Evolutionary conservation across 2,113 vertebrate genomes (phyloP), one percentile per base, ranked within the genome.

Genomic region (Cynocephalus volans): DNA sequence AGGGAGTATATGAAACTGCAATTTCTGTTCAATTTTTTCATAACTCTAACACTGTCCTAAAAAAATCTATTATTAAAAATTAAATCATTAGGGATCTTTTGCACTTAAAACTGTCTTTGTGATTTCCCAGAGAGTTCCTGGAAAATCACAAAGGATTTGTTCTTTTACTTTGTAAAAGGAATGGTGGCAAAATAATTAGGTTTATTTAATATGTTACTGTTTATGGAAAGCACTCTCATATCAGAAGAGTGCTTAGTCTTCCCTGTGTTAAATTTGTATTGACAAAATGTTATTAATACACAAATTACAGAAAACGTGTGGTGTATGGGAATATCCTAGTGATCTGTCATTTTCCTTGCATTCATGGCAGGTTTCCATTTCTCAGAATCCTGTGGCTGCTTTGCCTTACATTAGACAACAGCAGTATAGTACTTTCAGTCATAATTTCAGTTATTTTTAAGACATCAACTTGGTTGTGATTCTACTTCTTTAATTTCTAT

Each of bases 381-480:
- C 60, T 86, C 19, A 69, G 26, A 67, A 18, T 75, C 14, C 9
- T 75, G 10, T 45, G 33, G n/a, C 10, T 84, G 41, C 23, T 81
- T 65, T 79, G 23, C 18, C 33, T 54, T n/a, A 56, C 58, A 65
- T 50, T 62, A 67, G 19, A 81, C 2, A 18, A 60, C 14, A 28
- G 33, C 8, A 41, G 13, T 36, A 67, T 12, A 50, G 45, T 50
- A 14, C 62, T 54, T 93, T 86, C 36, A 89, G 12, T 36, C 8
- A 95, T 58, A 54, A 75, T 90, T 70, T 69, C 56, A 90, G 26
- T 90, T 83, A 45, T 65, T 65, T 60, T 65, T 64, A 83, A 95
- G 77, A 58, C 4, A 15, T 45, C 58, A 79, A 79, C 62, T 58
- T 93, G 15, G 11, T 31, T 72, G 21, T 50, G 18, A 75, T 21